Evolutionary conservation across 2,113 vertebrate species (phyloP).

Genomic region (Pedetes capensis): DNA sequence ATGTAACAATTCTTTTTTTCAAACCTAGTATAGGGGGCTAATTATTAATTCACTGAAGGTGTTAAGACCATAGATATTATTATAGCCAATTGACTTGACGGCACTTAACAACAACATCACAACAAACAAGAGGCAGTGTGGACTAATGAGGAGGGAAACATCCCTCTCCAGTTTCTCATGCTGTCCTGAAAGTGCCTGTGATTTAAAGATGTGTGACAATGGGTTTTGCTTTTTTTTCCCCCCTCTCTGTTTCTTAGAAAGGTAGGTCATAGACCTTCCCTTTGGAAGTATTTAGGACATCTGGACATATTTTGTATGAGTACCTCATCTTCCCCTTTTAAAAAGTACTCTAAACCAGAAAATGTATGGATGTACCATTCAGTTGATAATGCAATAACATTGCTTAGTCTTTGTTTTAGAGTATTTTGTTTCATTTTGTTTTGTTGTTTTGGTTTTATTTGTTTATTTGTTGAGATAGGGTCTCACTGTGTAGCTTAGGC

Average conservation of each 20-base stretch:
- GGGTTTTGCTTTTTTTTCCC: background rate
- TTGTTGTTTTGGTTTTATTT: too few species aligned
- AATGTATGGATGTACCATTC: background rate
- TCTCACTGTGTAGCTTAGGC: too few species aligned
- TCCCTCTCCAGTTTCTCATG: background rate
- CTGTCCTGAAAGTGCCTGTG: background rate
- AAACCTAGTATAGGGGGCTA: slow-evolving; percentile 1
- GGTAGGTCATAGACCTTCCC: background rate
- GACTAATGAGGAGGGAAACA: background rate
- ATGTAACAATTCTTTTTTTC: background rate
- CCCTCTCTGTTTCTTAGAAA: background rate
- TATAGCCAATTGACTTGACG: too few species aligned
- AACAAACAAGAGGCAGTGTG: too few species aligned
- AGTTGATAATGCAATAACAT: too few species aligned
- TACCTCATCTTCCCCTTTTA: background rate
- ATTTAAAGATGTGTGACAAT: background rate
- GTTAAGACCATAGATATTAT: background rate
- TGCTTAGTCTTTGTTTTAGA: too few species aligned
- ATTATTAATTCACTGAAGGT: background rate
- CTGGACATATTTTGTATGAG: background rate
- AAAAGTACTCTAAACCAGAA: slow-evolving; percentile 8
- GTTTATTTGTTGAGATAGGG: too few species aligned
- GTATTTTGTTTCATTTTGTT: too few species aligned
- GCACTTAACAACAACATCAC: too few species aligned
- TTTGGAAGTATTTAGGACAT: background rate